Base-by-base conservation (phyloP, 2,113 vertebrate genomes). In the Cyprinus carpio region DNA sequence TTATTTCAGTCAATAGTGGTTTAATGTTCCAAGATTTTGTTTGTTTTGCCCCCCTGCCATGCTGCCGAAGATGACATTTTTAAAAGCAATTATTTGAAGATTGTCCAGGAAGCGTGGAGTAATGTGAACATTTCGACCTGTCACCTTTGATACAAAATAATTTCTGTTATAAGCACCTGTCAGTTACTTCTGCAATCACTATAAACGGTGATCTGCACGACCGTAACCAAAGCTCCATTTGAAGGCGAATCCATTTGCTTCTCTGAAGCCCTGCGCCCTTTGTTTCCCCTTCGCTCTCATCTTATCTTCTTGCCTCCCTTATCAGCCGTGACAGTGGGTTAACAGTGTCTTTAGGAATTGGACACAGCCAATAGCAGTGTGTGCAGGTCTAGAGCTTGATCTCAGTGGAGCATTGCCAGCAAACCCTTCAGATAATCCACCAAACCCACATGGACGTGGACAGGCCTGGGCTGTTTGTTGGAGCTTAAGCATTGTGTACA, bases 291-390 rank as follows among this genome's bases (percentile, higher is more conserved):
- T 90, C 15, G 83, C 89, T 87, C 87, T 91, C 87, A 89, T 83
- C 87, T 92, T 93, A 92, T 93, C 92, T 90, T 84, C 83, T 74
- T 67, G 77, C 60, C 80, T 69, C 71, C 51, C 89, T 93, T 93
- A 93, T 93, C 91, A 80, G 79, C 65, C 11, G 76, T 31, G 87
- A 90, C 90, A 87, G 83, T 84, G 84, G 87, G 88, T 90, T 90
- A 91, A 92, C 90, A 84, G 87, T 87, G 88, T 88, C 90, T 91
- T 90, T 65, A 71, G 89, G 86, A 87, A 88, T 87, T 76, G 87
- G 88, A 89, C 89, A 83, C 78, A 82, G 91, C 91, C 89, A 91
- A 91, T 85, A 89, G 82, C 43, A 54, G 51, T 62, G 46, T 23
- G 83, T 75, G 74, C 81, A 84, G 89, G 31, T 79, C 34, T 60